Conservation (phyloP, 2,888 invertebrate species). For the Pilophorus perplexus region DNA sequence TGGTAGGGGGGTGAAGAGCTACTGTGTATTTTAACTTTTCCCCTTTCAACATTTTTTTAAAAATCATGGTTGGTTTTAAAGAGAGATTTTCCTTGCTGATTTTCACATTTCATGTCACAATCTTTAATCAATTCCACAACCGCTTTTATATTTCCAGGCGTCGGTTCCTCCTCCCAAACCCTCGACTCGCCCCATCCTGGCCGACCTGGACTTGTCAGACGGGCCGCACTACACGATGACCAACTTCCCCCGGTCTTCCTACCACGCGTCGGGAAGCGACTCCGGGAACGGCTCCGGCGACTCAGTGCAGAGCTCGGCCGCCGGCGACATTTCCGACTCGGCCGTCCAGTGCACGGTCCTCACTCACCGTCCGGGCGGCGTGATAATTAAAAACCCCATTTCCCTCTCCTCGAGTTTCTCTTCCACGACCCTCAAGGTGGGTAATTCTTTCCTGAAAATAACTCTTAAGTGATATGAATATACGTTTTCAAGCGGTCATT, state of each 20-base stretch:
- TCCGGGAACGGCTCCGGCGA: slow-evolving; percentile 88
- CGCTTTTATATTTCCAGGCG: too few relatives aligned
- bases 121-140: not conserved
- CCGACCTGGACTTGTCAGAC: slow-evolving; percentile 36
- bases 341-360: slow-evolving; percentile 48
- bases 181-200: slow-evolving; percentile 35
- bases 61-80: not conserved
- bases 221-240: slow-evolving; percentile 35
- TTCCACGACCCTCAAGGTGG: slow-evolving; percentile 62
- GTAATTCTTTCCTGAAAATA: not conserved
- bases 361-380: slow-evolving; percentile 54
- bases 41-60: slow-evolving; percentile 4
- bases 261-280: slow-evolving; percentile 69
- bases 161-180: slow-evolving; percentile 43
- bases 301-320: slow-evolving; percentile 67
- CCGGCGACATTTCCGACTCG: slow-evolving; percentile 49
- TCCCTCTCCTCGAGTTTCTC: slow-evolving; percentile 61
- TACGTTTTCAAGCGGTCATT: not conserved
- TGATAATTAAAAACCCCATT: slow-evolving; percentile 63
- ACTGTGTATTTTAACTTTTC: not conserved
- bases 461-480: not conserved
- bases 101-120: not conserved
- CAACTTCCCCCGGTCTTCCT: slow-evolving; percentile 38
- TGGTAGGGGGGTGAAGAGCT: not conserved
- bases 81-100: not conserved